Percentiles rank a stretch among this genome's conserved stretches.
phyloP scores from a whole-genome alignment of 2,888 invertebrate species.

The Atherix ibis region DNA sequence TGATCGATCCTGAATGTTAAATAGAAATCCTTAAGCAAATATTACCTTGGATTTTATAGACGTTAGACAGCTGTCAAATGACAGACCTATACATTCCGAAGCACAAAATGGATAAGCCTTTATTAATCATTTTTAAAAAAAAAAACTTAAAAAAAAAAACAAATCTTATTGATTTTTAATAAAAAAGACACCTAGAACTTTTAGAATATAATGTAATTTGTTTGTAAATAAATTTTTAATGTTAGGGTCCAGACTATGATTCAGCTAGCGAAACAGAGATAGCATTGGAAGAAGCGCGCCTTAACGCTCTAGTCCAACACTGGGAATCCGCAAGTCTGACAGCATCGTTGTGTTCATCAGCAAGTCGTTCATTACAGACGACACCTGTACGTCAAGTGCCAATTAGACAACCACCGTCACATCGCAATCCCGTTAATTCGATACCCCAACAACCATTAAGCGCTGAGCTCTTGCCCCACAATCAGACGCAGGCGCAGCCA shows the following conservation, averaged over 20 bases:
- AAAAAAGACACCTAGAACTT: too few species aligned
- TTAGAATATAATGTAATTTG: too few species aligned
- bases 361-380: slow-evolving; percentile 37
- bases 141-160: too few species aligned
- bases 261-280: slow-evolving; percentile 60
- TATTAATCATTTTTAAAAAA: too few species aligned
- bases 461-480: slow-evolving; percentile 28
- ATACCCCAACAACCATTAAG: slow-evolving; percentile 16
- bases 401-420: slow-evolving; percentile 19
- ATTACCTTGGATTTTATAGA: too few species aligned
- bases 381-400: slow-evolving; percentile 36
- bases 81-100: too few species aligned
- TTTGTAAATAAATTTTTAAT: too few species aligned
- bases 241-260: slow-evolving; percentile 74
- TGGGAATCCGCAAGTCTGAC: slow-evolving; percentile 59
- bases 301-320: slow-evolving; percentile 50
- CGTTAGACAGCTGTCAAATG: too few species aligned
- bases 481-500: slow-evolving; percentile 16
- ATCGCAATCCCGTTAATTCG: slow-evolving; percentile 19
- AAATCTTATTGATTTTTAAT: too few species aligned
- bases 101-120: too few species aligned
- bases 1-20: too few species aligned
- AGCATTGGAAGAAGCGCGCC: slow-evolving; percentile 48
- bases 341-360: slow-evolving; percentile 35
- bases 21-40: too few species aligned